Base-by-base conservation (phyloP, 2,113 vertebrate genomes). In the Paramormyrops kingsleyae region DNA sequence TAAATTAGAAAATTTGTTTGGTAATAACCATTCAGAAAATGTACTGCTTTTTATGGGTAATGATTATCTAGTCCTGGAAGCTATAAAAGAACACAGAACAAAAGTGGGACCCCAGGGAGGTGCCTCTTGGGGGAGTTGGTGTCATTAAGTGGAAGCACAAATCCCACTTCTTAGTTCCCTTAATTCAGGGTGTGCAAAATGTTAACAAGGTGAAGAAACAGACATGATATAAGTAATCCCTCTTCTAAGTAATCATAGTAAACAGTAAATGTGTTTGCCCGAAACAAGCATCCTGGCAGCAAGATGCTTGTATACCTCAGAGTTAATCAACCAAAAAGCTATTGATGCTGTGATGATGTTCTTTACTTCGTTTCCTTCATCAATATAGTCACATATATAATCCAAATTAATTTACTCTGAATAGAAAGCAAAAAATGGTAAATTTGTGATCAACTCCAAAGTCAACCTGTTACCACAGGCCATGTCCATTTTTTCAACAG, bases 371-470 rank as follows among this genome's bases (percentile, higher is more conserved):
- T 97, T 98, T 98, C 97, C 98, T 98, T 98, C 97, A 97, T 97
- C 97, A 98, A 98, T 99, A 98, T 98, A 98, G 97, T 98, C 98
- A 97, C 97, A 97, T 98, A 98, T 97, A 98, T 98, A 98, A 98
- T 98, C 97, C 7, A 98, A 99, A 99, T 99, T 98, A 99, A 98
- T 98, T 98, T 98, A 98, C 98, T 98, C 97, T 98, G 98, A 98
- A 98, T 98, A 98, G 97, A 99, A 99, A 98, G 97, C 98, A 99
- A 99, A 99, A 98, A 99, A 98, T 97, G 97, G 98, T 97, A 98
- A 98, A 99, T 66, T 27, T 97, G 97, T 97, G 98, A 98, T 99
- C 98, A 98, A 98, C 97, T 98, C 97, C 97, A 97, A 97, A 97
- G 97, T 97, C 97, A 98, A 97, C 97, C 97, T 96, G 94, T 96